Evolutionary conservation across 1,140 invertebrate species (phyloP).

Genomic region (Magallana angulata): DNA sequence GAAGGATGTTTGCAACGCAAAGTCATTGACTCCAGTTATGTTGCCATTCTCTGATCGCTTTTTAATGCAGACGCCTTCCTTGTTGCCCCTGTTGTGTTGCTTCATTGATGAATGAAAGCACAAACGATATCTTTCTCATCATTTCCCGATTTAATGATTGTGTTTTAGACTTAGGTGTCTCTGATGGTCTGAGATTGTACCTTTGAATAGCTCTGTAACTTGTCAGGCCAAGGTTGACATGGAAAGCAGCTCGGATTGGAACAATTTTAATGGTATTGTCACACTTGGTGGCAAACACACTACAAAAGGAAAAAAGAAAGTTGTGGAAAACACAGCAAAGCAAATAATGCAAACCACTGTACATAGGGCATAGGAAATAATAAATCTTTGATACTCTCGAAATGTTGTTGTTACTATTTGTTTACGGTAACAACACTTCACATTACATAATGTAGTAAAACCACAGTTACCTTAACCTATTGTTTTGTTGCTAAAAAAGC

Average conservation of each 20-base stretch:
- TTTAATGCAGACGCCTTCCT: slow-evolving; percentile 8
- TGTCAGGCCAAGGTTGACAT: not conserved
- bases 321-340: not conserved
- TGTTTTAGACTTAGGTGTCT: slow-evolving; percentile 28
- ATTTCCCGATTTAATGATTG: not conserved
- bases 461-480: no score
- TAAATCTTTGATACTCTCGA: not conserved
- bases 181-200: not conserved
- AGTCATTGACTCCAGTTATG: not conserved
- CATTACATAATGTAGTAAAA: not conserved
- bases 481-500: no score
- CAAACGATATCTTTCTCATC: not conserved
- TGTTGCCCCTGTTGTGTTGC: not conserved
- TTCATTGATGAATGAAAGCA: slow-evolving; percentile 4
- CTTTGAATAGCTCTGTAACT: slow-evolving; percentile 3
- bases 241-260: not conserved
- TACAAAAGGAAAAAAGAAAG: not conserved
- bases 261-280: slow-evolving; percentile 17
- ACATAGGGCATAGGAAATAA: not conserved
- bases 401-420: not conserved
- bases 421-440: not conserved
- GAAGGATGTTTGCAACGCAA: slow-evolving; percentile 10
- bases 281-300: not conserved
- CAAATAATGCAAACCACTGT: slow-evolving; percentile 9
- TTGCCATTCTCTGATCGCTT: not conserved